phyloP scores from a whole-genome alignment of 2,113 vertebrate species.

The Indicator maculatus region DNA sequence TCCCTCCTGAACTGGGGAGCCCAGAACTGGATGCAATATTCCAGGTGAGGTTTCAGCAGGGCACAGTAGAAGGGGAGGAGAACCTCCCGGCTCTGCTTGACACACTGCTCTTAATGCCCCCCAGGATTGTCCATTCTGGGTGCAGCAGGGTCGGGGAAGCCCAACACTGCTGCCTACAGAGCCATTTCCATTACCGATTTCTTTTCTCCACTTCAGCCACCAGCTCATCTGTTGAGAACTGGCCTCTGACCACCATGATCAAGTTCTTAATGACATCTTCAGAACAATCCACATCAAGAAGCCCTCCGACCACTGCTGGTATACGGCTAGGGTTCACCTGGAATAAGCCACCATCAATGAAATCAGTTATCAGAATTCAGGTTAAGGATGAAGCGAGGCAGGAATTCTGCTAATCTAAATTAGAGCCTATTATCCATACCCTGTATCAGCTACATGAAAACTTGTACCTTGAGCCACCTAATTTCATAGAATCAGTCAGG shows the following conservation, averaged over 20 bases:
- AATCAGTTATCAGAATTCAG: not conserved
- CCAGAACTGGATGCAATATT: no score
- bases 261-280: conserved; percentile 94
- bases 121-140: not conserved
- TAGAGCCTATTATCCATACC: no score
- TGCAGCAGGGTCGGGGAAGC: not conserved
- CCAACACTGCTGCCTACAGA: not conserved
- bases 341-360: not conserved
- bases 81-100: no score
- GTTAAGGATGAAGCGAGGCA: no score
- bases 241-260: conserved; percentile 90
- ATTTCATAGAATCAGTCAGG: no score
- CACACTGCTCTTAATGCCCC: no score
- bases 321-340: conserved; percentile 93
- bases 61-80: no score
- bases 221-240: conserved; percentile 93
- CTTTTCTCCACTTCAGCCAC: conserved; percentile 94
- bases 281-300: conserved; percentile 92
- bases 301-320: conserved; percentile 90
- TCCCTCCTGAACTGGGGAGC: no score
- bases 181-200: conserved; percentile 80
- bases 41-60: no score
- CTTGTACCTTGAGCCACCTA: no score
- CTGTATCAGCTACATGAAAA: no score
- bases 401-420: no score